Percentiles rank a stretch among this genome's conserved stretches.
phyloP scores from a whole-genome alignment of 2,113 vertebrate species.

The Triplophysa dalaica region DNA sequence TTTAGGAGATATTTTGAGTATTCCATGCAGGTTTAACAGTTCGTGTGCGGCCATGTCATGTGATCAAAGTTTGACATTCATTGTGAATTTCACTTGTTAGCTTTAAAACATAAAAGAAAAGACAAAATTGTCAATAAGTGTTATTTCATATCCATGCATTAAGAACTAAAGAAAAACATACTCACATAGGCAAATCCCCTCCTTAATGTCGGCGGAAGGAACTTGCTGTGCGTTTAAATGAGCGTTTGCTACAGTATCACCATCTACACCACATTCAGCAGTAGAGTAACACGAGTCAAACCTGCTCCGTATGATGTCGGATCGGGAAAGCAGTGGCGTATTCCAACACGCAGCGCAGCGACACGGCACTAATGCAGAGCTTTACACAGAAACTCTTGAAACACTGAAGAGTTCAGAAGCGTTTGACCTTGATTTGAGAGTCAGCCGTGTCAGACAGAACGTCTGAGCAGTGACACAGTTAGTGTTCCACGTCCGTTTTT shows the following conservation, averaged over 20 bases:
- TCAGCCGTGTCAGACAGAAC: not conserved
- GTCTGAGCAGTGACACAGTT: slow-evolving; percentile 4
- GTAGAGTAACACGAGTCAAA: slow-evolving; percentile 8
- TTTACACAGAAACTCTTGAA: slow-evolving; percentile 4
- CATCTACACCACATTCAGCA: slow-evolving; percentile 8
- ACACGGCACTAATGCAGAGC: not conserved
- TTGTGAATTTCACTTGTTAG: slow-evolving; percentile 4
- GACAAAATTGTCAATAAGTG: not conserved
- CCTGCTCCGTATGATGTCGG: slow-evolving; percentile 6
- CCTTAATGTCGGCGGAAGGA: not conserved
- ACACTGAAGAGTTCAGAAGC: not conserved
- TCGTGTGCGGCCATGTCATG: not conserved
- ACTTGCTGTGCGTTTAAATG: slow-evolving; percentile 17
- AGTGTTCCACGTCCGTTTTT: slow-evolving; percentile 20
- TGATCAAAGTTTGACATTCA: not conserved
- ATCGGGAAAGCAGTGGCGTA: not conserved
- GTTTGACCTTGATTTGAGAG: not conserved
- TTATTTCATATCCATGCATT: slow-evolving; percentile 22
- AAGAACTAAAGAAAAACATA: slow-evolving; percentile 11
- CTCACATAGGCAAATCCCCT: slow-evolving; percentile 8
- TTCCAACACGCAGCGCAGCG: not conserved
- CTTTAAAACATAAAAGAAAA: not conserved
- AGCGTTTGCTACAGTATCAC: slow-evolving; percentile 11
- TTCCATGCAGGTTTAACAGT: slow-evolving; percentile 6
- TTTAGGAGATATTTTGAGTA: not conserved